Base-by-base conservation (phyloP, 1,140 invertebrate species). In the Drosophila repletoides region DNA sequence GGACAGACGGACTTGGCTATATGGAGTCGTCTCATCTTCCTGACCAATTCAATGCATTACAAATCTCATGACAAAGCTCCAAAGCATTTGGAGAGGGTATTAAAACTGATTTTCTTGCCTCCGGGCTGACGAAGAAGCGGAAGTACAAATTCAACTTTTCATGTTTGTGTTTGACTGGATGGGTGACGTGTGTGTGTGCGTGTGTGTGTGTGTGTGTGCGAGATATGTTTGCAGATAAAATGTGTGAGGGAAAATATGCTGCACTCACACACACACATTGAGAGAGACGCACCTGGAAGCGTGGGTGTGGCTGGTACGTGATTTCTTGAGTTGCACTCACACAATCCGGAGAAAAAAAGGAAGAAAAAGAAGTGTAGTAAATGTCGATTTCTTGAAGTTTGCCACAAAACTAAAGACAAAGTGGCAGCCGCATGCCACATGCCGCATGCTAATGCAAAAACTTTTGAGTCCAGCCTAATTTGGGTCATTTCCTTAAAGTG, bases 401-500 rank as follows among this genome's bases (percentile, higher is more conserved):
- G 31, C 33, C 36, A 52, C 63, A 46, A 66, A 74, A 63, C 74
- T 79, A 66, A 77, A 64, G 74, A 72, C 74, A 74, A 71, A 79
- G 72, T 79, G 49, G 28, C 67, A 36, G 19, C 55, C 29, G 6
- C 60, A 29, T 34, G 43, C 59, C 10, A 36, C 46, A 26, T 36
- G 67, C 48, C 24, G 53, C 68, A 63, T 83, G 73, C 65, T 79
- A 79, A 83, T 83, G 79, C 75, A 60, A 74, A 84, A 84, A 71
- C 40, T 86, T 83, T 71, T 63, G 7, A 38, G 61, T 51, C 79
- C 21, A 17, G 64, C 45, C 79, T 84, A 83, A 86, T 83, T 83
- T 83, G 74, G 79, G 79, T 83, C 79, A 86, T 72, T 83, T 83
- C 79, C 79, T 83, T 83, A 83, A 83, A 83, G 79, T 75, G 77